Evolutionary conservation across 2,888 invertebrate genomes (phyloP).

Genomic region (Mesoligia furuncula): DNA sequence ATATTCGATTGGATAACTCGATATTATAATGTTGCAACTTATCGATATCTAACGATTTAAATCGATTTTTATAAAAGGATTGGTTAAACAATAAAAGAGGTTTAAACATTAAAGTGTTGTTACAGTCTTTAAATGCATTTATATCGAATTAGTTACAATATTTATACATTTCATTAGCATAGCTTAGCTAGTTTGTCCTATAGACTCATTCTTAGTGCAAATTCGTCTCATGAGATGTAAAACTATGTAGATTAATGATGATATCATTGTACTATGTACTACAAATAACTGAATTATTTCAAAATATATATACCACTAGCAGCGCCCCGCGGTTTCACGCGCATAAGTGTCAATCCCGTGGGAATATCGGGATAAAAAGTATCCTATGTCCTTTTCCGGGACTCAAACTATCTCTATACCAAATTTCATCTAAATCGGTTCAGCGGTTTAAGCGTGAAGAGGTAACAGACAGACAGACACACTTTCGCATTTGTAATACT

Average conservation of each 20-base stretch:
- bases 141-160: slow-evolving; percentile 16
- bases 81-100: slow-evolving; percentile 11
- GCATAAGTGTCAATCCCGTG: no score
- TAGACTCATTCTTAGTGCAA: slow-evolving; percentile 14
- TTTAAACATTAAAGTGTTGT: slow-evolving; percentile 25
- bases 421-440: no score
- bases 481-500: no score
- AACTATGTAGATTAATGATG: background rate
- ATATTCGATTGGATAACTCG: background rate
- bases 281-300: background rate
- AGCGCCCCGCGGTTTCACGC: no score
- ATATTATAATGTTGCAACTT: background rate
- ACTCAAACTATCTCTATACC: no score
- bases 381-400: no score
- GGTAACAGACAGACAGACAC: no score
- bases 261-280: slow-evolving; percentile 30
- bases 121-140: slow-evolving; percentile 49
- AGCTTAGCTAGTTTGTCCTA: background rate
- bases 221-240: background rate
- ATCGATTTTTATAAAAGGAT: slow-evolving; percentile 11
- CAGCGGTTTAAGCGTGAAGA: no score
- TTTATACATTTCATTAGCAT: slow-evolving; percentile 46
- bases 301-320: no score
- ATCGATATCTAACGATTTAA: slow-evolving; percentile 15
- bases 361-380: no score